Base-by-base conservation (phyloP, 2,113 vertebrate species). In the Epinephelus fuscoguttatus region DNA sequence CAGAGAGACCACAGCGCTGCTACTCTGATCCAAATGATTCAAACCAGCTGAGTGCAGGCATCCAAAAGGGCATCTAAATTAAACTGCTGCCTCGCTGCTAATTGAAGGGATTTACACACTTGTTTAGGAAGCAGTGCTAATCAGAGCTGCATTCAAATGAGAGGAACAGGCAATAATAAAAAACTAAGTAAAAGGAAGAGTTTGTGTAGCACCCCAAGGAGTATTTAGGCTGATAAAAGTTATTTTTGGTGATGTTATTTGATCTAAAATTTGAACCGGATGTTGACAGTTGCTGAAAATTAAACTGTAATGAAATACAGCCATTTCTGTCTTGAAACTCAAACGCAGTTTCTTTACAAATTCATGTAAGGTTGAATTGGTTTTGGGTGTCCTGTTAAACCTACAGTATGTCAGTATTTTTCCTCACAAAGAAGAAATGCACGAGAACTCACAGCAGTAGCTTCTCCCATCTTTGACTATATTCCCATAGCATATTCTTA, bases 71-170 rank as follows among this genome's bases (percentile, higher is more conserved):
- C 73, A 40, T 55, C 47, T 4, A 19, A 56, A 62, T 69, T 17
- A 49, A 74, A 49, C 49, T 12, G 57, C 72, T 55, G 71, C 72
- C 71, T 49, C 18, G 60, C 68, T 62, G 55, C 55, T 62, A 49
- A 79, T 40, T 75, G 47, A 49, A 63, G 27, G 45, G 49, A 70
- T 84, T 79, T 40, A 64, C 52, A n/a, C 4, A 19, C 57, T 49
- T 17, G 59, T 71, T 59, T 3, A 18, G 37, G 67, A 40, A 59
- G 23, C 14, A 68, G 55, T 15, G 42, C 52, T 78, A 59, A 82
- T 75, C 70, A 86, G 25, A 66, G 52, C 53, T 59, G 27, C 47
- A 70, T 79, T 75, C 64, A 82, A 52, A 72, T 17, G 57, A 70
- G 56, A 23, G 12, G 17, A 59, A 68, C 27, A 4, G 3, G 0